These are phyloP conservation scores for Xyrichtys novacula DNA, from an alignment of 2,797 vertebrate species.

Conservation along the genomic window DNA sequence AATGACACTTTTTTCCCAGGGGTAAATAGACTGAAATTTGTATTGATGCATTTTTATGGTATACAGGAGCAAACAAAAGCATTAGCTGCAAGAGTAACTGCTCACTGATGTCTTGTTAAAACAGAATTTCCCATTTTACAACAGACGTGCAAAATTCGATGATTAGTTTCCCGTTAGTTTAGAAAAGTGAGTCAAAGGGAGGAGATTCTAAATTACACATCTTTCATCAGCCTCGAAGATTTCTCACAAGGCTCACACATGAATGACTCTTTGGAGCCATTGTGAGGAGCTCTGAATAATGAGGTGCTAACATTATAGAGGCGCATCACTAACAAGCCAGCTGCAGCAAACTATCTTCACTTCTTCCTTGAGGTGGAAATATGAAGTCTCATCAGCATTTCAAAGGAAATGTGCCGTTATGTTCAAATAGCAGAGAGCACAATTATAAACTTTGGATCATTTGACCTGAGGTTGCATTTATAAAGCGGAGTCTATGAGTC, in stretches of 20 bases:
- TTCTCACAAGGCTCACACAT: slow-evolving; percentile 23
- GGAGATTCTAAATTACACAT: too few relatives aligned
- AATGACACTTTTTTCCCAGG: too few relatives aligned
- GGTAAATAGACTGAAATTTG: too few relatives aligned
- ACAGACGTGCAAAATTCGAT: too few relatives aligned
- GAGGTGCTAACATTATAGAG: slow-evolving; percentile 28
- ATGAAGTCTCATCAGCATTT: slow-evolving; percentile 22
- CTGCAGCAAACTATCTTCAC: neutral
- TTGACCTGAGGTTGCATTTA: neutral
- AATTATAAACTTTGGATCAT: neutral
- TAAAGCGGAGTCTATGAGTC: neutral
- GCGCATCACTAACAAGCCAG: slow-evolving; percentile 38
- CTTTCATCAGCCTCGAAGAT: slow-evolving; percentile 22
- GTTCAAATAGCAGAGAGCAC: neutral
- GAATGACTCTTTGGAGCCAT: slow-evolving; percentile 20
- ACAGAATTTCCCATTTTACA: too few relatives aligned
- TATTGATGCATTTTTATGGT: too few relatives aligned
- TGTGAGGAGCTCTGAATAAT: slow-evolving; percentile 42
- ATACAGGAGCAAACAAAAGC: too few relatives aligned
- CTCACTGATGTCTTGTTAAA: slow-evolving; percentile 37
- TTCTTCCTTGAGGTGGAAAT: slow-evolving; percentile 34
- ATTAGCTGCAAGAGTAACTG: too few relatives aligned
- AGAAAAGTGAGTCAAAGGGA: too few relatives aligned
- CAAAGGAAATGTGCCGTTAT: neutral
- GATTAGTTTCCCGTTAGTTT: too few relatives aligned